Evolutionary conservation across 2,113 vertebrate species (phyloP), one percentile per base, ranked within the genome.

Genomic region (Trachemys scripta): DNA sequence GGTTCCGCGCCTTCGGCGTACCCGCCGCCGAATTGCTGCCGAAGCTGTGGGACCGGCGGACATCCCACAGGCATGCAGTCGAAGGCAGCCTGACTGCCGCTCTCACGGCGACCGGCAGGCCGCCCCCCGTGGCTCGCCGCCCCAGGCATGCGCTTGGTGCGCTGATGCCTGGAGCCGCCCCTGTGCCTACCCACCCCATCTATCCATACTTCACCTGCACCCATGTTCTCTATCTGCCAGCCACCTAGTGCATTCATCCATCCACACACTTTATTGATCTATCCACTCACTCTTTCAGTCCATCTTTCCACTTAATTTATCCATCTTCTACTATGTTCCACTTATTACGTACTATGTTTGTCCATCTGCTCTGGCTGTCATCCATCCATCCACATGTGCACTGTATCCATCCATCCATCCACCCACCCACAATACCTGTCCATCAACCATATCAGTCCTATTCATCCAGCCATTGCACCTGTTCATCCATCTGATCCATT

Each of bases 391-490:
- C n/a, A 1, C 82, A 76, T 81, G 45, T 20, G n/a, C 22, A 56
- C 82, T 82, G 65, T 90, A 84, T 92, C 59, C 57, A 31, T 80
- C 72, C 84, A 78, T 8, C 31, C 84, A 87, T 92, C 85, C 88
- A 47, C 90, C 91, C 89, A 29, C 65, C 89, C 81, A 25, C 45
- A 1, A 75, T 88, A 90, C 56, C 62, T 82, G 53, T 51, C n/a
- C 3, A 35, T 86, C 89, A 65, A 82, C 81, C 92, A 84, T 95
- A 93, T 95, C 95, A 11, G 1, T 87, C 80, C 96, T 27, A 20
- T n/a, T n/a, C 8, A 84, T 78, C 94, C 84, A 47, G 86, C 88
- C 91, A 59, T 47, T 78, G 96, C 93, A 69, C 83, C 79, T 88
- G 35, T 4, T 22, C 88, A 85, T 91, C 87, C 62, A 12, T 84